Evolutionary conservation across 2,888 invertebrate genomes (phyloP).

Genomic region (Cataglyphis cursor): DNA sequence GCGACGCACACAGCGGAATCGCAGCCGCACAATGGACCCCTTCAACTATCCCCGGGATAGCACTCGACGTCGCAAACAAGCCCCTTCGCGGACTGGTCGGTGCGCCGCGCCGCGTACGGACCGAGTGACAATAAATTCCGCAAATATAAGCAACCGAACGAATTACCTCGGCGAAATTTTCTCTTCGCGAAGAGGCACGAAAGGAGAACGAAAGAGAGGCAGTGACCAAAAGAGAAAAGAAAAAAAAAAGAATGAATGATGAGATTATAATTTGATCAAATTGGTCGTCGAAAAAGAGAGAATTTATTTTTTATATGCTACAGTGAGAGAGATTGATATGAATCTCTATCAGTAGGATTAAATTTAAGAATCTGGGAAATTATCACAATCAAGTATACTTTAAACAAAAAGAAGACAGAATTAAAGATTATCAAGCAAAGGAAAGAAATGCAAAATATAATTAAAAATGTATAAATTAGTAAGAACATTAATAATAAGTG

Average conservation of each 20-base stretch:
- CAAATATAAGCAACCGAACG: conserved; percentile 77
- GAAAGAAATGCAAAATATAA: background rate
- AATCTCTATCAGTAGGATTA: background rate
- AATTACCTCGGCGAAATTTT: conserved; percentile 68
- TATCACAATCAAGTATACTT: background rate
- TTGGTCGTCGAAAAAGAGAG: background rate
- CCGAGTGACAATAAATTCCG: conserved; percentile 75
- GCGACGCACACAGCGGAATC: conserved; percentile 73
- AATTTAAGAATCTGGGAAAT: background rate
- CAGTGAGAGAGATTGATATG: background rate
- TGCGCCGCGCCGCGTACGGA: conserved; percentile 36
- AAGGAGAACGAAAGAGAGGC: background rate
- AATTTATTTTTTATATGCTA: conserved; percentile 5
- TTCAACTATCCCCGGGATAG: conserved; percentile 78
- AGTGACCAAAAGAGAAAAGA: background rate
- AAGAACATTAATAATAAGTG: background rate
- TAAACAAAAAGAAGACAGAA: background rate
- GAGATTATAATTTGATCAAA: background rate
- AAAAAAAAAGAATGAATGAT: background rate
- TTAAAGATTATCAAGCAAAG: background rate
- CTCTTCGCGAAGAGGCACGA: background rate
- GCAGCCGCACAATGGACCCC: conserved; percentile 80
- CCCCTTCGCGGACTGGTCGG: conserved; percentile 75
- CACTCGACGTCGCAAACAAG: conserved; percentile 84
- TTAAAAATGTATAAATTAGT: background rate